Evolutionary conservation across 2,113 vertebrate species (phyloP).

Genomic region (Rhea pennata): DNA sequence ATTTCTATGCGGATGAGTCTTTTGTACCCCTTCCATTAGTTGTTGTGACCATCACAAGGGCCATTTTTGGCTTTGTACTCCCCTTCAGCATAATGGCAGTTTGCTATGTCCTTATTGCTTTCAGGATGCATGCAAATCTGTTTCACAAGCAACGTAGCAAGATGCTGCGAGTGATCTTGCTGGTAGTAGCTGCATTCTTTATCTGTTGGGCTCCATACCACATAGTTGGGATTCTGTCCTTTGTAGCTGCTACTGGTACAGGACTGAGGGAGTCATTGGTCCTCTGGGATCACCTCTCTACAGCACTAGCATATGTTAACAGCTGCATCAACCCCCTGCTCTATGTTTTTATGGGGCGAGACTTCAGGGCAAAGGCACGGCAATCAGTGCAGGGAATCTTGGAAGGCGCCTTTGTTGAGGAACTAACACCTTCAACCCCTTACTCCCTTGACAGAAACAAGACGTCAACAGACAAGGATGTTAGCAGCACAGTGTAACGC

Average conservation of each 20-base stretch:
- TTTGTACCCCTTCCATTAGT: neutral
- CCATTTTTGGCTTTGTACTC: conserved; percentile 78
- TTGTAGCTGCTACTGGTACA: neutral
- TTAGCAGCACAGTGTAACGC: neutral
- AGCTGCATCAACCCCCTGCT: conserved; percentile 85
- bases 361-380: conserved; percentile 76
- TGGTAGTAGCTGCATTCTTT: conserved; percentile 75
- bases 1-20: neutral
- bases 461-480: neutral
- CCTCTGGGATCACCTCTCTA: conserved; percentile 70
- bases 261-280: neutral
- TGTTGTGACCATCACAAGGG: conserved; percentile 55
- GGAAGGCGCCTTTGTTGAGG: conserved; percentile 80
- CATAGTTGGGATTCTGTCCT: conserved; percentile 53
- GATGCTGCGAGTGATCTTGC: conserved; percentile 62
- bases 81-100: conserved; percentile 72
- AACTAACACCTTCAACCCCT: neutral
- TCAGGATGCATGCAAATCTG: neutral
- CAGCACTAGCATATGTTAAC: conserved; percentile 78
- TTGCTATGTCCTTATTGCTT: conserved; percentile 75
- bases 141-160: conserved; percentile 60
- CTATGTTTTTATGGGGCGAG: conserved; percentile 83
- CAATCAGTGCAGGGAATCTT: conserved; percentile 73
- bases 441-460: conserved; percentile 43
- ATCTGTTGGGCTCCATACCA: conserved; percentile 86